Base-by-base conservation (phyloP, 1,140 invertebrate genomes). In the Arion vulgaris region DNA sequence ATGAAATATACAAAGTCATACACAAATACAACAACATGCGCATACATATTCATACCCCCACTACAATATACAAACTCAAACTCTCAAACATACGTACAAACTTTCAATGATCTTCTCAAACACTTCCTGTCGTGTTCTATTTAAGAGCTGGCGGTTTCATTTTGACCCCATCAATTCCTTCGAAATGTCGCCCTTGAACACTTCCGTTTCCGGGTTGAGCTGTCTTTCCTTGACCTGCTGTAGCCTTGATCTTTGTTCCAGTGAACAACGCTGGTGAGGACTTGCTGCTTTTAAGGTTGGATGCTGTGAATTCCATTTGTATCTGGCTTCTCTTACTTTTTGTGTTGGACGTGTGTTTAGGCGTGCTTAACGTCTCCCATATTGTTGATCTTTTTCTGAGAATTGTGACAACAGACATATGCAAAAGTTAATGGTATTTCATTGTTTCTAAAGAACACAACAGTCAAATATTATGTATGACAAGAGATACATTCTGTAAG, bases 281-380 rank as follows among this genome's bases (percentile, higher is more conserved):
- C 62, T 66, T 66, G 62, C 28, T 32, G 11, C n/a, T 32, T 28
- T 28, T 66, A 11, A 66, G 62, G 11, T 28, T n/a, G 11, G 62
- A 32, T 2, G 51, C 4, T 23, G 62, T 66, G 62, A 66, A 66
- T 32, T 66, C 62, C 62, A 32, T 2, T 34, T 66, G n/a, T 7
- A 66, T 66, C 62, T 66, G 62, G 62, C 28, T 66, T 17, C 62
- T 66, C 62, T 66, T 66, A 32, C n/a, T 32, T 34, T 66, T 66
- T 11, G 62, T 34, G 9, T 32, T 66, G 5, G 62, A 66, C 7
- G 17, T 66, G 4, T 66, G 28, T 32, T 66, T 66, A 7, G 62
- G 62, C 4, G 62, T 66, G 28, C 62, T 66, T 23, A 66, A 28
- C 11, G 62, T 66, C 19, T 66, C 62, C 62, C 62, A 66, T 66